These are phyloP conservation scores for Sparus aurata DNA, from an alignment of 2,797 vertebrate genomes.

Conservation along the genomic window DNA sequence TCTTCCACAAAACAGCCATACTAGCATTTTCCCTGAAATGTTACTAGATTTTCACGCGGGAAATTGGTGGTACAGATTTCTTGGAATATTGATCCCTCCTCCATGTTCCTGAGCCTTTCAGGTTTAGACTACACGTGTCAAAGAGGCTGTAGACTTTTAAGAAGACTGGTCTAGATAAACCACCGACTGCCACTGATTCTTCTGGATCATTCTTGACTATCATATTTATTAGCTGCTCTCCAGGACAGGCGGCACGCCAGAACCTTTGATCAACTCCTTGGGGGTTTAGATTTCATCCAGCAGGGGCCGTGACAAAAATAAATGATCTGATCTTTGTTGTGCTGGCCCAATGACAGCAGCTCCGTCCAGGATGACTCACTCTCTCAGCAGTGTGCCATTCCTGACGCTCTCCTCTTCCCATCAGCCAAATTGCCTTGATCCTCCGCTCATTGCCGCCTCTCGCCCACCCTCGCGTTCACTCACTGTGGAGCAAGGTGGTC, in stretches of 20 bases:
- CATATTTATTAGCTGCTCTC: conserved; percentile 66
- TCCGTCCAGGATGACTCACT: conserved; percentile 78
- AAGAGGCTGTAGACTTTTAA: conserved; percentile 21
- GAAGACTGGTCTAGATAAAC: conserved; percentile 20
- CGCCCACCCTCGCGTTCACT: conserved; percentile 44
- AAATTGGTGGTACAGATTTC: no score
- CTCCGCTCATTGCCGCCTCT: conserved; percentile 67
- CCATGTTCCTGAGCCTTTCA: no score
- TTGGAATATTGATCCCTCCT: no score
- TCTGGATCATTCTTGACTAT: conserved; percentile 60
- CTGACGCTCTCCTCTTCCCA: conserved; percentile 71
- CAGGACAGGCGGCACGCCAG: conserved; percentile 65
- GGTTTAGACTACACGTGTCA: no score
- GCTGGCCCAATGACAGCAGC: conserved; percentile 78
- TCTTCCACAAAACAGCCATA: no score
- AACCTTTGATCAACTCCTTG: conserved; percentile 75
- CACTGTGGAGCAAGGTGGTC: conserved; percentile 70
- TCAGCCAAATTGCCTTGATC: conserved; percentile 79
- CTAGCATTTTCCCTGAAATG: no score
- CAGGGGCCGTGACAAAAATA: conserved; percentile 77
- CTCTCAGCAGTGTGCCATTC: conserved; percentile 74
- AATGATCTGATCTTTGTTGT: conserved; percentile 79
- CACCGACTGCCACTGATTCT: conserved; percentile 31
- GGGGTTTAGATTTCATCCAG: conserved; percentile 73
- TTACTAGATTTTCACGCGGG: no score